Conservation (phyloP, 2,888 invertebrate genomes). For the Mermis nigrescens region DNA sequence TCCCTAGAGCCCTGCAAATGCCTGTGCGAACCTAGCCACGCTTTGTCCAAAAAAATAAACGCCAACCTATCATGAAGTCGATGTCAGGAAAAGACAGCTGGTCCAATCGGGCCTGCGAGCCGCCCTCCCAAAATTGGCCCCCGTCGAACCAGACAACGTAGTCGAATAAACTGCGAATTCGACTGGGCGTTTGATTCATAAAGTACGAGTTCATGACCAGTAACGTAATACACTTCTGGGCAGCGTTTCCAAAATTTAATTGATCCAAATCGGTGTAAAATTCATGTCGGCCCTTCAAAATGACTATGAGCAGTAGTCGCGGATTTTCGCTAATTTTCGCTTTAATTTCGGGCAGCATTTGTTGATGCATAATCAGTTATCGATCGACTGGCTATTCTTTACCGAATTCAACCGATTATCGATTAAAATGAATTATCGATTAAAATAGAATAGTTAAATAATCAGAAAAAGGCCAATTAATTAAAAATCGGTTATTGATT, state of each 20-base stretch:
- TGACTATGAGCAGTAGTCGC: background rate
- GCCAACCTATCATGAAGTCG: background rate
- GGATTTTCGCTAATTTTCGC: background rate
- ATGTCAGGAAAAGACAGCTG: background rate
- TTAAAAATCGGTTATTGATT: no score
- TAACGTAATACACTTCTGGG: background rate
- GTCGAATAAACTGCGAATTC: background rate
- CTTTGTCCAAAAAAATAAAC: no score
- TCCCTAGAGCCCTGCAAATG: no score
- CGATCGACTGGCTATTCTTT: no score
- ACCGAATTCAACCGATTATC: no score
- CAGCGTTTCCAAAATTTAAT: background rate
- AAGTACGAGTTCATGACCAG: background rate
- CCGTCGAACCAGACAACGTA: background rate
- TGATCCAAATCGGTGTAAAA: slow-evolving; percentile 1
- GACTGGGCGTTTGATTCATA: background rate
- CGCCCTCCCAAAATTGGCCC: background rate
- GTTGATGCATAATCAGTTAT: background rate
- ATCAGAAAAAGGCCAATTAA: no score
- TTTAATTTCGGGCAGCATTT: background rate
- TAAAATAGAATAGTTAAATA: no score
- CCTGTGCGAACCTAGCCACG: no score
- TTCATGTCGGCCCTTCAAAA: background rate
- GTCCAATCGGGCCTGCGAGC: background rate
- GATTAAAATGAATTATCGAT: no score